Percentiles rank a stretch among this genome's conserved stretches.
These are phyloP conservation scores for Dichetophora obliterata DNA, from an alignment of 2,888 invertebrate species.

Conservation along the genomic window DNA sequence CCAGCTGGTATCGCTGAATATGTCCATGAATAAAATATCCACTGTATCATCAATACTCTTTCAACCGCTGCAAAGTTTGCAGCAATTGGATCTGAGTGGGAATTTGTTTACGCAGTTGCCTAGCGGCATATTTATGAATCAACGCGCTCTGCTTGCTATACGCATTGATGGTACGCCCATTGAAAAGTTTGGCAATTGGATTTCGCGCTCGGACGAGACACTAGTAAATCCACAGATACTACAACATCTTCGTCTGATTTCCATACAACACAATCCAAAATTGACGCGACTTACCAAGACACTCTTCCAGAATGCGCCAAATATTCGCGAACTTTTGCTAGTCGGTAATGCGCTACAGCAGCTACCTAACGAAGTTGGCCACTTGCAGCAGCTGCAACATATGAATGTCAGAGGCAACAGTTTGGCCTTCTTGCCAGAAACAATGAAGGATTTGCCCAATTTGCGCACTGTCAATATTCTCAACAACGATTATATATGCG, in stretches of 20 bases:
- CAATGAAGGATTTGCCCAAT: conserved; percentile 76
- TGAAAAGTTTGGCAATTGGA: conserved; percentile 72
- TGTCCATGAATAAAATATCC: conserved; percentile 74
- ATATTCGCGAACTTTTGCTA: conserved; percentile 76
- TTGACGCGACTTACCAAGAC: conserved; percentile 76
- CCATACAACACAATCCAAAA: conserved; percentile 75
- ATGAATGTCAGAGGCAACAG: conserved; percentile 81
- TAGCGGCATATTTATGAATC: conserved; percentile 76
- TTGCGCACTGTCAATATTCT: conserved; percentile 77
- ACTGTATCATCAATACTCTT: conserved; percentile 70
- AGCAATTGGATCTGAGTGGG: conserved; percentile 73
- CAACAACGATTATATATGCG: conserved; percentile 87
- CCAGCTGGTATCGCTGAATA: conserved; percentile 73
- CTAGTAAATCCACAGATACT: conserved; percentile 67
- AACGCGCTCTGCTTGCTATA: conserved; percentile 74
- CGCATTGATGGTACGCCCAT: conserved; percentile 78
- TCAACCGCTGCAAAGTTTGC: conserved; percentile 71
- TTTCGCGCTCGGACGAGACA: conserved; percentile 70
- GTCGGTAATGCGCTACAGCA: conserved; percentile 77
- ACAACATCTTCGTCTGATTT: conserved; percentile 75
- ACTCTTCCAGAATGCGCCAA: conserved; percentile 75
- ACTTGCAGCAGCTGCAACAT: conserved; percentile 71
- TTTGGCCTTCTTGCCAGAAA: conserved; percentile 78
- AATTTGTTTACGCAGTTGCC: conserved; percentile 74
- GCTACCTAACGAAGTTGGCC: conserved; percentile 69